A percentile compares a stretch with the other conserved stretches of the same genome.
Conservation (phyloP, 2,797 vertebrate species). For the Pangasius krempfi region DNA sequence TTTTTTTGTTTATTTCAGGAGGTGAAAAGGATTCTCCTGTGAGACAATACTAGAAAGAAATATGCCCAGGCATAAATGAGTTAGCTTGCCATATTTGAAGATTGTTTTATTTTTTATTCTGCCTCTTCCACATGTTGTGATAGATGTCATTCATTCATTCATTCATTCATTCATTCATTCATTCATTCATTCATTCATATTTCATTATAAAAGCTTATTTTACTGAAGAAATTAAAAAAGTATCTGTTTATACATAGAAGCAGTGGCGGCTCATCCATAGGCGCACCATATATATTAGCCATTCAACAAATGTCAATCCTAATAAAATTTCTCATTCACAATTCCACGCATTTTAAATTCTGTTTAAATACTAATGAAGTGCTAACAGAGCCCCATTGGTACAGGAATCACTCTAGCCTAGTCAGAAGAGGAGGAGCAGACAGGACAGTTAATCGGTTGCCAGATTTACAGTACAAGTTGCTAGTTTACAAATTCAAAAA, state of each 20-base stretch:
- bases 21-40: constrained; percentile 2
- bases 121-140: not conserved
- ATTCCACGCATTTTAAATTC: too few relatives aligned
- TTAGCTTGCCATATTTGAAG: not conserved
- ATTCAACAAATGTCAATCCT: not conserved
- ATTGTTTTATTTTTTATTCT: not conserved
- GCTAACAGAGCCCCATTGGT: not conserved
- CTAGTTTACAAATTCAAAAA: not conserved
- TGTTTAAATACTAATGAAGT: not conserved
- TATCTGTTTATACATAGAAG: not conserved
- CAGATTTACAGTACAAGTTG: not conserved
- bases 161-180: not conserved
- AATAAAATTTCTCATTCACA: not conserved
- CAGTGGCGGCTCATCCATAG: not conserved
- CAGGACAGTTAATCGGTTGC: not conserved
- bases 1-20: not conserved
- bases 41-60: not conserved
- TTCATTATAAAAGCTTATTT: not conserved
- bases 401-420: not conserved
- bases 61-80: not conserved
- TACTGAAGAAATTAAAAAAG: too few relatives aligned
- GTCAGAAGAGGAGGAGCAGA: not conserved
- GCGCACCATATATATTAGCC: not conserved
- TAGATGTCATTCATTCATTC: not conserved
- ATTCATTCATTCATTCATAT: too few relatives aligned